These are phyloP conservation scores for Greenwoodochromis staneri DNA, from an alignment of 2,113 vertebrate genomes.

Conservation along the genomic window DNA sequence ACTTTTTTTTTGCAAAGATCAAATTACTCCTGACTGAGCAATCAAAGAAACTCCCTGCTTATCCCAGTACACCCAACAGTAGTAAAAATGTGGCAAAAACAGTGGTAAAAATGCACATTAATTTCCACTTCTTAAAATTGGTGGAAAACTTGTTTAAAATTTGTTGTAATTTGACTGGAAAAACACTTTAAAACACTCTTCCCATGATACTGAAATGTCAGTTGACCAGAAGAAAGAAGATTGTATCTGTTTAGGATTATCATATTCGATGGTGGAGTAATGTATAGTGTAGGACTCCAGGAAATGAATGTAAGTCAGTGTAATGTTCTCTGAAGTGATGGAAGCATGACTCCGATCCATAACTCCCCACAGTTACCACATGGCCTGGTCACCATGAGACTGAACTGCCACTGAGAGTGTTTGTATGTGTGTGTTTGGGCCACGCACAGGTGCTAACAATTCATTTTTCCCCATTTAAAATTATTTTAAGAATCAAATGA, in stretches of 20 bases:
- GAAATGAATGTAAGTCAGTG: not conserved
- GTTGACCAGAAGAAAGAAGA: not conserved
- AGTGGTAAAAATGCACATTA: not conserved
- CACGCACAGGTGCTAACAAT: not conserved
- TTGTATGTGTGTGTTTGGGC: not conserved
- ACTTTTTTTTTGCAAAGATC: not conserved
- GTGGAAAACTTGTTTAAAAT: not conserved
- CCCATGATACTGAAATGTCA: not conserved
- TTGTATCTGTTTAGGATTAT: not conserved
- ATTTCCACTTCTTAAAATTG: not conserved
- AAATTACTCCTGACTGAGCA: not conserved
- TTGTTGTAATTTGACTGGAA: not conserved
- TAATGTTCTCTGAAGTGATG: not conserved
- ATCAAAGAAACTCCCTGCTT: not conserved
- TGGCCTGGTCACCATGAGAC: constrained; percentile 46
- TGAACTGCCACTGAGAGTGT: constrained; percentile 32
- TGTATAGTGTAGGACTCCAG: not conserved
- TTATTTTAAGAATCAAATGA: not conserved
- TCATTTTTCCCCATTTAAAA: not conserved
- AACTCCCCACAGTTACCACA: constrained; percentile 47
- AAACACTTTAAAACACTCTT: not conserved
- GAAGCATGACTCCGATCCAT: constrained; percentile 5
- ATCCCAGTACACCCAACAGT: not conserved
- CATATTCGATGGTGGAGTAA: not conserved
- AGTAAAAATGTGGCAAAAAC: not conserved